Percentiles rank a stretch among this genome's conserved stretches.
Evolutionary conservation across 2,113 vertebrate species (phyloP).

Genomic region (Labrus mixtus): DNA sequence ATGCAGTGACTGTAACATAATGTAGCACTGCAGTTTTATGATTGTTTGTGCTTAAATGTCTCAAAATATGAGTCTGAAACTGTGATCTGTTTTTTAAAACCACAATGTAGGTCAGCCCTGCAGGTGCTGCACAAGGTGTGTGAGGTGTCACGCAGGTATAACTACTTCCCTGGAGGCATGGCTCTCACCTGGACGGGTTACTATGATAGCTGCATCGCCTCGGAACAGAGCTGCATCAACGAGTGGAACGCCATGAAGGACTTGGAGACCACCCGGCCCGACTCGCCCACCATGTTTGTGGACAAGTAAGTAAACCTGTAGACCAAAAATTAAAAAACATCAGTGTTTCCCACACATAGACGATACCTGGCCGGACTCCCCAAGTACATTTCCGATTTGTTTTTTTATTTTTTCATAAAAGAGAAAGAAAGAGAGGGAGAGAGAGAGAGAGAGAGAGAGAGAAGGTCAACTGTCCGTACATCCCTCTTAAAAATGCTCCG

Average conservation of each 20-base stretch:
- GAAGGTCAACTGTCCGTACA: no score
- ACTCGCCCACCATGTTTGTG: constrained; percentile 93
- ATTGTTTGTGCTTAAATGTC: background rate
- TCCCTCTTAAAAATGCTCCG: no score
- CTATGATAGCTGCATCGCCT: constrained; percentile 95
- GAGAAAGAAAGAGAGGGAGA: no score
- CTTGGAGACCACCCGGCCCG: constrained; percentile 92
- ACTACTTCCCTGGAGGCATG: constrained; percentile 96
- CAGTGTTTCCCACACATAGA: no score
- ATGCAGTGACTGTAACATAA: background rate
- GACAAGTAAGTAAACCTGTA: constrained; percentile 88
- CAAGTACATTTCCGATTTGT: no score
- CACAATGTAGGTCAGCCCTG: constrained; percentile 90
- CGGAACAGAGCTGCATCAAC: constrained; percentile 97
- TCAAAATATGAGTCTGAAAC: no score
- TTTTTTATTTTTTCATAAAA: no score
- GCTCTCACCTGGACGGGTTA: constrained; percentile 95
- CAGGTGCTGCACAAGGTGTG: constrained; percentile 98
- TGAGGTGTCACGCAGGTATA: constrained; percentile 92
- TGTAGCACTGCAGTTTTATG: background rate
- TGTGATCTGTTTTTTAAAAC: constrained; percentile 21
- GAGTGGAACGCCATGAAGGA: constrained; percentile 99
- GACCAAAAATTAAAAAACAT: background rate
- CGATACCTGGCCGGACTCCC: no score
- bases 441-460: no score